Percentiles rank a stretch among this genome's conserved stretches.
phyloP scores from a whole-genome alignment of 2,797 vertebrate species.

The Tinamus major region DNA sequence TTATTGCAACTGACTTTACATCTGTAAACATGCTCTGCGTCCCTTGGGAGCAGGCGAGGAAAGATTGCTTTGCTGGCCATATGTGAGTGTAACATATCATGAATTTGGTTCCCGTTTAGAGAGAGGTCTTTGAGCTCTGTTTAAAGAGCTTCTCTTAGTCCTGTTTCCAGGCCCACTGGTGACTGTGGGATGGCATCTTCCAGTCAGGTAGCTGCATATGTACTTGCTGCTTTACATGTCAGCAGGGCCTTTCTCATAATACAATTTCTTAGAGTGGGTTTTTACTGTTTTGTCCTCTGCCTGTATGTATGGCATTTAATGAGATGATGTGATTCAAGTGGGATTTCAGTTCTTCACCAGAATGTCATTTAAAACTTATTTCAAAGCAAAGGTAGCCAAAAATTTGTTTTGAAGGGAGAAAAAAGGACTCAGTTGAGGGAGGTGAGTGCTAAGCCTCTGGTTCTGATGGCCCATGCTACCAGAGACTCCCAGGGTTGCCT shows the following conservation, averaged over 20 bases:
- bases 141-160: not conserved
- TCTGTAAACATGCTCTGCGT: not conserved
- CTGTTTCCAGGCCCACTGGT: fast-evolving
- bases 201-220: not conserved
- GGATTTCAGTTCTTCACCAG: not conserved
- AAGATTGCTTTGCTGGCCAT: not conserved
- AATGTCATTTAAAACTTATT: not conserved
- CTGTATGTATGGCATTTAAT: not conserved
- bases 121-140: not conserved
- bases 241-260: not conserved
- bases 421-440: not conserved
- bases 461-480: not conserved
- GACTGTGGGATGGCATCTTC: not conserved
- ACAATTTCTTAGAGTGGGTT: not conserved
- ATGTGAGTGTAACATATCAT: not conserved
- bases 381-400: not conserved
- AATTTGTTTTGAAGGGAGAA: not conserved
- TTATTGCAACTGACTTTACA: not conserved
- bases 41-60: not conserved
- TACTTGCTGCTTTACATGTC: not conserved
- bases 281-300: not conserved
- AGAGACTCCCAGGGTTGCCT: not conserved
- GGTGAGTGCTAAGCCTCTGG: not conserved
- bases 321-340: not conserved
- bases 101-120: not conserved